Percentiles rank a stretch among this genome's conserved stretches.
These are phyloP conservation scores for Leucoraja erinaceus DNA, from an alignment of 2,113 vertebrate species.

Conservation along the genomic window DNA sequence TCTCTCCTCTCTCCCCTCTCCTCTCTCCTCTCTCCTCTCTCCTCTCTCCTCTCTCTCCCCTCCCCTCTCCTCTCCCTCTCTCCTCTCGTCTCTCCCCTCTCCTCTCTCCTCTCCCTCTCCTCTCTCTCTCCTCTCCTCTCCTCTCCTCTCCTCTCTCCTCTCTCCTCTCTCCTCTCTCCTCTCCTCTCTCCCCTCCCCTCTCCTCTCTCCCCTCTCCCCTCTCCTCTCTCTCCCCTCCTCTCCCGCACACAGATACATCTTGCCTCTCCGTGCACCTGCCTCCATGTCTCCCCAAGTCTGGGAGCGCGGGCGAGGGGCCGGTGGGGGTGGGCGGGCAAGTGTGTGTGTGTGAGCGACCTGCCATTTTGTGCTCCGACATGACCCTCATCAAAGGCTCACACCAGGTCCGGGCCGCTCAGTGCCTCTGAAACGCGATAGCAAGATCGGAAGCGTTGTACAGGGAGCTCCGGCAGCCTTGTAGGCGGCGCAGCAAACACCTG, in stretches of 20 bases:
- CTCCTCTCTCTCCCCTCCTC: not conserved
- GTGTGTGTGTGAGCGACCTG: constrained; percentile 72
- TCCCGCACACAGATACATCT: too few species aligned
- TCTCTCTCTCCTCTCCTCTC: too few species aligned
- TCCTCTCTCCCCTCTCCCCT: too few species aligned
- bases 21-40: too few species aligned
- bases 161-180: too few species aligned
- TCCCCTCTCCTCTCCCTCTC: too few species aligned
- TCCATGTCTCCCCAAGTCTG: constrained; percentile 38
- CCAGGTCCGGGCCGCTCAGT: constrained; percentile 60
- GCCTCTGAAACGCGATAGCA: constrained; percentile 59
- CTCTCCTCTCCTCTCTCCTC: too few species aligned
- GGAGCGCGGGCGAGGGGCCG: constrained; percentile 56
- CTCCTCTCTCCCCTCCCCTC: too few species aligned
- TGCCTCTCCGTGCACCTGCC: constrained; percentile 33
- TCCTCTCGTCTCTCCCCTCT: too few species aligned
- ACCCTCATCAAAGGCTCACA: constrained; percentile 61
- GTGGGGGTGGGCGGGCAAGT: constrained; percentile 57
- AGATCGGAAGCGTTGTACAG: constrained; percentile 51
- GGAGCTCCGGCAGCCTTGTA: not conserved
- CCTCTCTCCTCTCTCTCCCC: too few species aligned
- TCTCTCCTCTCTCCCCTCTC: too few species aligned
- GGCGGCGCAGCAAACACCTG: constrained; percentile 40
- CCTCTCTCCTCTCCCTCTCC: too few species aligned
- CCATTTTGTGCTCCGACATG: constrained; percentile 84